Conservation (phyloP, 2,888 invertebrate species). For the Corbicula japonica region DNA sequence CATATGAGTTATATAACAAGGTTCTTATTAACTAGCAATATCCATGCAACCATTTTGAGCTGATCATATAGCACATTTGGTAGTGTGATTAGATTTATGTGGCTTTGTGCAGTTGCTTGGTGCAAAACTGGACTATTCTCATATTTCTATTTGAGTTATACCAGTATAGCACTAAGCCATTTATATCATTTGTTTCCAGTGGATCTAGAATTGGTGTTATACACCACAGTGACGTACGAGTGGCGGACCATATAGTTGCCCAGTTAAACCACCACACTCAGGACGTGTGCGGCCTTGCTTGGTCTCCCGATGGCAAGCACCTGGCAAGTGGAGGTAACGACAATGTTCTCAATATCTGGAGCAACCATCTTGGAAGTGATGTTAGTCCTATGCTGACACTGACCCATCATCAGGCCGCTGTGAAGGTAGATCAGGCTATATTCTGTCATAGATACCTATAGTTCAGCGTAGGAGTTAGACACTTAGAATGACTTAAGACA, state of each 20-base stretch:
- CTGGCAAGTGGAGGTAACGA: constrained; percentile 99
- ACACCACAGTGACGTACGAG: constrained; percentile 97
- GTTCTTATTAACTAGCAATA: no score
- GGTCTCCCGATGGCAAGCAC: constrained; percentile 97
- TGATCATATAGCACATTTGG: no score
- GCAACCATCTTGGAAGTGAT: constrained; percentile 77
- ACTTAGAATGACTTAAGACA: no score
- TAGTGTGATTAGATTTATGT: no score
- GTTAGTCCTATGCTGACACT: constrained; percentile 88
- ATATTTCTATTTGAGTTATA: no score
- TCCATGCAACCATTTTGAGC: no score
- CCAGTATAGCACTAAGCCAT: no score
- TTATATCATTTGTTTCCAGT: constrained; percentile 88
- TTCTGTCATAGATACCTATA: no score
- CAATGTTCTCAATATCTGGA: constrained; percentile 97
- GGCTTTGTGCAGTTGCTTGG: no score
- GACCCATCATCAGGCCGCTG: constrained; percentile 86
- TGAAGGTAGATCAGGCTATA: constrained; percentile 83
- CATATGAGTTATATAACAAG: no score
- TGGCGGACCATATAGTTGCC: constrained; percentile 92
- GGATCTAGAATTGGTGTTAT: constrained; percentile 95
- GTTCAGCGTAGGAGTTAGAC: no score
- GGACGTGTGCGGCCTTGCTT: constrained; percentile 95
- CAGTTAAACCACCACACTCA: constrained; percentile 90
- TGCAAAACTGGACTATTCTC: no score